Evolutionary conservation across 2,888 invertebrate genomes (phyloP), one percentile per base, ranked within the genome.

Genomic region (Stegana nigrithorax): DNA sequence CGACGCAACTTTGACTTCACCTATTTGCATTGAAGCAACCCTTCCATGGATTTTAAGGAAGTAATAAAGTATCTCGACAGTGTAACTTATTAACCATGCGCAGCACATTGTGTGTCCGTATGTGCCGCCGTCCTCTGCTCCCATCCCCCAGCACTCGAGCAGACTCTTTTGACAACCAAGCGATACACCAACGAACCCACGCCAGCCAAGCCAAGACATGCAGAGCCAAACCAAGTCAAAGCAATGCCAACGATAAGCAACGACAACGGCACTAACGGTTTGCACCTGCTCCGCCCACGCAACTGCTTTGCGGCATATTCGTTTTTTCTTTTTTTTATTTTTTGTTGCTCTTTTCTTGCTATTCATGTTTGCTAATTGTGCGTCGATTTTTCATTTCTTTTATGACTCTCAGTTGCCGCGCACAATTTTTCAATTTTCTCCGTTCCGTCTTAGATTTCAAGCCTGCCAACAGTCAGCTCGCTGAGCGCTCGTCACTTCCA

Each of bases 41-140:
- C 50, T 57, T 50, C 63, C 69, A n/a, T n/a, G n/a, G n/a, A n/a
- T n/a, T n/a, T n/a, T n/a, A 78, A 76, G 78, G 79, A 78, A 78
- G 76, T 76, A 80, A 80, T 76, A 80, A 80, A 78, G 78, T 78
- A 80, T 73, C 75, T 75, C 71, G 65, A 80, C 21, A 36, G 73
- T 76, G 77, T 74, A 80, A 80, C 77, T 76, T 78, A 78, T 80
- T 80, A 78, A 78, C 80, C 80, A 80, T 75, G 76, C 77, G 76
- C 73, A 76, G 73, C 73, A 73, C 36, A 51, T 45, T 55, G 53
- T 55, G 21, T 55, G n/a, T 29, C 17, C 17, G 26, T 51, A 5
- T 50, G 25, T 29, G 51, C 19, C 27, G 12, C 26, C 19, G n/a
- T 17, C 51, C 10, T 6, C 7, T 8, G 12, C 19, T 7, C 19